Evolutionary conservation across 2,888 invertebrate genomes (phyloP), one percentile per base, ranked within the genome.

Genomic region (Oasisia sp.): DNA sequence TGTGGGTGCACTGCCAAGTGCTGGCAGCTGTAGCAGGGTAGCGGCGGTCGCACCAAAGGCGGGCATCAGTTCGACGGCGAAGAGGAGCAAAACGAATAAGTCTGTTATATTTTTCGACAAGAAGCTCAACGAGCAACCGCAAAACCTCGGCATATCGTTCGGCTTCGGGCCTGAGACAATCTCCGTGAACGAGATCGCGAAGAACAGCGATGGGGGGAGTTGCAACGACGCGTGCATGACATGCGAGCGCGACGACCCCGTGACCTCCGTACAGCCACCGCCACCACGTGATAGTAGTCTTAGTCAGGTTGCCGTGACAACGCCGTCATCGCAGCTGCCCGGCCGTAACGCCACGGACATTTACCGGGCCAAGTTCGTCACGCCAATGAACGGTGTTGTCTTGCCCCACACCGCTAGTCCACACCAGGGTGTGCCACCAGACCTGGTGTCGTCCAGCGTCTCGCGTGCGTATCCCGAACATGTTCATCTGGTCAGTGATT

Each of bases 51-150:
- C 74, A 0, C 27, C 74, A n/a, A 74, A 74, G 74, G 27, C 74
- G 74, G 27, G 74, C 4, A 3, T 38, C 38, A 38, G 27, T n/a
- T 12, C 50, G 50, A 74, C 27, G 50, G 27, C 27, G 27, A 74
- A 74, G 74, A 74, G 74, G n/a, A 74, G 74, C 27, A 74, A 74
- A 74, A 74, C 74, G 19, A n/a, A 74, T 74, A 74, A 74, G 74
- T 74, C 74, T 74, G 74, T 74, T 74, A 74, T 74, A 74, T 74
- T 74, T 74, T 74, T 74, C n/a, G 74, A 74, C 74, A 74, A 74
- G 74, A 74, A 74, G 74, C 74, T 74, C 74, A 74, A 74, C 27
- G 74, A 74, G 74, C 74, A 27, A 74, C 74, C 74, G 74, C 74
- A 74, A 27, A 74, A 74, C 27, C 74, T 74, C 27, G 74, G 74